These are phyloP conservation scores for Orthonychiurus folsomi DNA, from an alignment of 2,888 invertebrate species.

Conservation along the genomic window DNA sequence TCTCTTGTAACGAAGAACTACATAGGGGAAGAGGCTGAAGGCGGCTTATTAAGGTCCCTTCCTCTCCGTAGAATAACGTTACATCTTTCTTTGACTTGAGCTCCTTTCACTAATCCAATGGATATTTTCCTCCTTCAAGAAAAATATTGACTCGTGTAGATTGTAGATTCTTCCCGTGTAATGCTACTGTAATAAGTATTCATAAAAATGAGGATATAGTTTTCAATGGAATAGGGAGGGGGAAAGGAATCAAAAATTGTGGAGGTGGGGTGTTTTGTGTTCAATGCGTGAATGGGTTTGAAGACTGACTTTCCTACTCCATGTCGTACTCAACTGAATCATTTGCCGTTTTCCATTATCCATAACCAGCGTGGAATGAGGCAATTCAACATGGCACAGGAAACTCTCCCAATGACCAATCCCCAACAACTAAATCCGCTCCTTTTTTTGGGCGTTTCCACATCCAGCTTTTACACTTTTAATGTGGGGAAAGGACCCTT, in stretches of 20 bases:
- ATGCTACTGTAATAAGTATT: too few species aligned
- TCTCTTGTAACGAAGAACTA: constrained; percentile 19
- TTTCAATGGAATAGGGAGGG: too few species aligned
- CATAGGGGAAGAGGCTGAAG: constrained; percentile 1
- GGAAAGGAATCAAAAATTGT: too few species aligned
- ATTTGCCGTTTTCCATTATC: neutral
- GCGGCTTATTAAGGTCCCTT: neutral
- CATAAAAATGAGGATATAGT: too few species aligned
- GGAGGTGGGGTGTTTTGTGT: too few species aligned
- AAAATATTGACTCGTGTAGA: constrained; percentile 3
- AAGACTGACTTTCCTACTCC: neutral
- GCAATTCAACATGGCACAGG: neutral
- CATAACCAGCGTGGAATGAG: neutral
- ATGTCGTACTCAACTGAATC: neutral
- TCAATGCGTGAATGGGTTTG: neutral
- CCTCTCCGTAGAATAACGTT: neutral
- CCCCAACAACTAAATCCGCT: neutral
- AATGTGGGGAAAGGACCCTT: too few species aligned
- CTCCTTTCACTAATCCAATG: neutral
- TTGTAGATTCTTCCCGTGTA: constrained; percentile 2
- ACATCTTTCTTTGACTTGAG: neutral
- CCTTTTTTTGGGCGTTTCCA: neutral
- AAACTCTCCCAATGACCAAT: neutral
- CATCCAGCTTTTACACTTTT: neutral
- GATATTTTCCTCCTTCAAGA: too few species aligned